Conservation (phyloP, 2,888 invertebrate species). For the Corbicula japonica region DNA sequence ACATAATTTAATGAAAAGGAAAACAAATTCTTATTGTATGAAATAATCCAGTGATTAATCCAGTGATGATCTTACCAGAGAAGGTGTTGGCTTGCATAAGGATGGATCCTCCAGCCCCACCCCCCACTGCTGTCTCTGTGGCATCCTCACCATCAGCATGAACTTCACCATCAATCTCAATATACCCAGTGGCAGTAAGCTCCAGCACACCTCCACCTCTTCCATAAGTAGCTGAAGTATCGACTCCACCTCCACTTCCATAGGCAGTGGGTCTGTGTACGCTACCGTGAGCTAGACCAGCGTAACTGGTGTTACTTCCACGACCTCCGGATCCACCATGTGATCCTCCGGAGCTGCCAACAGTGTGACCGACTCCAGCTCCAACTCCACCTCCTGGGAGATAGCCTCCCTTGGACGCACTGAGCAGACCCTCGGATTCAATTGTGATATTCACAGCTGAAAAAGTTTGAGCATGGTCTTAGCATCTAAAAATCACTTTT, state of each 20-base stretch:
- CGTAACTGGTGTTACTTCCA: slow-evolving; percentile 54
- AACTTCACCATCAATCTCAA: slow-evolving; percentile 74
- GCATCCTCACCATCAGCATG: slow-evolving; percentile 70
- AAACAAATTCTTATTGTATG: too few species aligned
- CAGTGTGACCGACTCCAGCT: slow-evolving; percentile 58
- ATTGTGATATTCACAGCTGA: slow-evolving; percentile 76
- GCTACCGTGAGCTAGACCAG: slow-evolving; percentile 68
- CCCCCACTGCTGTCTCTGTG: slow-evolving; percentile 63
- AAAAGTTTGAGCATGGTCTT: neutral
- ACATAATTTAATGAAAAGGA: too few species aligned
- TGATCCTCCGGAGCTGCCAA: slow-evolving; percentile 74
- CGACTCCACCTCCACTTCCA: slow-evolving; percentile 77
- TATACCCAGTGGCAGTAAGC: slow-evolving; percentile 64
- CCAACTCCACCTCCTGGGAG: slow-evolving; percentile 66
- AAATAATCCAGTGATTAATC: too few species aligned
- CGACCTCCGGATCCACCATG: slow-evolving; percentile 78
- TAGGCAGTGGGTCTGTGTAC: slow-evolving; percentile 65
- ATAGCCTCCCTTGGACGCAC: slow-evolving; percentile 68
- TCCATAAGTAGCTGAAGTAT: slow-evolving; percentile 47
- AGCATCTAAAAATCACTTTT: neutral
- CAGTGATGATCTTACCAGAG: slow-evolving; percentile 58
- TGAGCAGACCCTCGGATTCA: slow-evolving; percentile 74
- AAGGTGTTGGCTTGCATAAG: slow-evolving; percentile 60
- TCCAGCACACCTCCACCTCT: slow-evolving; percentile 73
- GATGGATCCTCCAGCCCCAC: slow-evolving; percentile 76